Base-by-base conservation (phyloP, 2,113 vertebrate species). In the Peucedramus taeniatus region DNA sequence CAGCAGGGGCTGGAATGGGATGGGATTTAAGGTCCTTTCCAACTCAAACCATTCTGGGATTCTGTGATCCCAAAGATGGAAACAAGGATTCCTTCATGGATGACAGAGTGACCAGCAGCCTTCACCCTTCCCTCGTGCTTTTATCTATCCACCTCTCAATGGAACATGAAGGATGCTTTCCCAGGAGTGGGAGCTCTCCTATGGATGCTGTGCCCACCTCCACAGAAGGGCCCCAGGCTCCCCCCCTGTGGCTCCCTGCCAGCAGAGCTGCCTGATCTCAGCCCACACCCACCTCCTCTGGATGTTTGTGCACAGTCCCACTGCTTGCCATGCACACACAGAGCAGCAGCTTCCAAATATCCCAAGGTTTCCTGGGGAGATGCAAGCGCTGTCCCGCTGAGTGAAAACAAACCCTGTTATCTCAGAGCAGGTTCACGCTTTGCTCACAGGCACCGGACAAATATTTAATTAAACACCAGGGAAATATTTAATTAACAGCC, bases 1-100 rank as follows among this genome's bases (percentile, higher is more conserved):
- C 19, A 17, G 26, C 21, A 59, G 30, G 21, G 17, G 4, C n/a
- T 50, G 59, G 50, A 0, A 28, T 1, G 0, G 5, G 60, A 1
- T n/a, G 45, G 2, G 5, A 1, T 69, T n/a, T 28, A 3, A 19
- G 10, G 2, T n/a, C 19, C 45, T 8, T 28, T 44, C 47, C 14
- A 2, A 2, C 33, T 0, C 39, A 50, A 60, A 77, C 39, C 39
- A 61, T 1, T 6, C 33, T 9, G 7, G 15, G 10, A 53, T 53
- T 70, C n/a, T 20, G 37, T 13, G 20, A 53, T 37, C 33, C 61
- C 13, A 0, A 31, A 42, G 53, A 28, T 0, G 7, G 37, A 60
- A 33, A 39, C 3, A 24, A 75, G 39, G 49, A 27, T 21, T 72
- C 20, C 24, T 11, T 5, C 49, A 42, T 42, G 40, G 33, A 7